Percentiles rank a stretch among this genome's conserved stretches.
Evolutionary conservation across 2,113 vertebrate species (phyloP).

Genomic region (Agelaius phoeniceus): DNA sequence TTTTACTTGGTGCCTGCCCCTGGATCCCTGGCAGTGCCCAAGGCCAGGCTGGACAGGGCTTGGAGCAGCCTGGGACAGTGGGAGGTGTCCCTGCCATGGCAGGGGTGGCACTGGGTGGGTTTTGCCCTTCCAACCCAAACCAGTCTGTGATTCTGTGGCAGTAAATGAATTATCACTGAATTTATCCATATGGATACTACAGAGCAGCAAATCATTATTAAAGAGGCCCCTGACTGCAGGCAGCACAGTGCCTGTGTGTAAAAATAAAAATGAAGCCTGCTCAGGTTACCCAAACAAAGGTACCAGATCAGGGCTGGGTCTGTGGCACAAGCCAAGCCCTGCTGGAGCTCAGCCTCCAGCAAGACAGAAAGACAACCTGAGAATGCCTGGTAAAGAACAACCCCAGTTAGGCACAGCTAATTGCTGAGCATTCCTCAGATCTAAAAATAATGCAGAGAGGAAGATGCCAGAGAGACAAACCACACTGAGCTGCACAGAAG

Average conservation of each 20-base stretch:
- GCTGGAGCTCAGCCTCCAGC: neutral
- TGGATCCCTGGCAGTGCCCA: neutral
- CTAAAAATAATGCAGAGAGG: conserved; percentile 26
- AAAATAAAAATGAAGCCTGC: accelerated
- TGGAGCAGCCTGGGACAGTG: neutral
- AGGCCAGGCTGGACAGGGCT: neutral
- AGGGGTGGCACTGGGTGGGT: neutral
- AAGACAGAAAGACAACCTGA: neutral
- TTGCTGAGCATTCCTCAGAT: conserved; percentile 21
- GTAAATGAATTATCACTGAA: neutral
- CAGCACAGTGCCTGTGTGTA: neutral
- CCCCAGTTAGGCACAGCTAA: conserved; percentile 4
- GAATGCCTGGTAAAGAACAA: neutral
- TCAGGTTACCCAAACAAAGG: neutral
- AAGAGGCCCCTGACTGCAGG: neutral
- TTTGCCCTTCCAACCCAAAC: neutral
- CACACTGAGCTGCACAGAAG: neutral
- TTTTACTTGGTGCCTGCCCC: neutral
- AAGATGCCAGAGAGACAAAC: conserved; percentile 16
- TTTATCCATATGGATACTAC: neutral
- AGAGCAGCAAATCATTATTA: neutral
- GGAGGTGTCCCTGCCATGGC: neutral
- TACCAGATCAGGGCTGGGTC: accelerated
- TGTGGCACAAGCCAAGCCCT: neutral
- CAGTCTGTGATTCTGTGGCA: neutral